Percentiles rank a stretch among this genome's conserved stretches.
Conservation (phyloP, 2,797 vertebrate genomes). For the Myiothlypis chrysogaster region DNA sequence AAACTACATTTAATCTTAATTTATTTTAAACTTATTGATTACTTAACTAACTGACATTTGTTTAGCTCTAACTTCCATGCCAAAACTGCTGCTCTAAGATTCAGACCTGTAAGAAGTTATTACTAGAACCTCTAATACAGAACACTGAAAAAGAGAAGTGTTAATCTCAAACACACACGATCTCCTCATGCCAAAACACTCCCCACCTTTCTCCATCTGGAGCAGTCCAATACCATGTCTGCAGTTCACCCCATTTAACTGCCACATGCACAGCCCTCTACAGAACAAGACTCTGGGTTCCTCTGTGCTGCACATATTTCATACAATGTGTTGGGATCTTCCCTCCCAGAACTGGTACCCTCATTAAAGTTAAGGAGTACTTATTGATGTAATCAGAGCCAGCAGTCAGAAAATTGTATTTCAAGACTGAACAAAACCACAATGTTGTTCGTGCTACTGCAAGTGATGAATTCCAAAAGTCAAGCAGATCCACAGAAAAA, state of each 20-base stretch:
- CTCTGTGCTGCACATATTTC: rapidly evolving
- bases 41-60: background rate
- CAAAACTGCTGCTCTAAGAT: background rate
- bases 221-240: background rate
- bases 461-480: background rate
- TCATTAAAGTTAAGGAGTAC: background rate
- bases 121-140: background rate
- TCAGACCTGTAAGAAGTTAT: background rate
- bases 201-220: background rate
- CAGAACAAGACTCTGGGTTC: background rate
- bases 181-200: rapidly evolving
- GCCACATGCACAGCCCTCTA: background rate
- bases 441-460: background rate
- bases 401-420: background rate
- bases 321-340: background rate
- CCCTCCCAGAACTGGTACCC: background rate
- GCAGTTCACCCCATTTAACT: background rate
- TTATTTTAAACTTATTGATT: background rate
- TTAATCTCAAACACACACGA: rapidly evolving
- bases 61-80: background rate
- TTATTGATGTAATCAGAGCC: background rate
- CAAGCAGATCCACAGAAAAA: background rate
- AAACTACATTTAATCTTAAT: background rate
- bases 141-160: background rate
- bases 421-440: background rate